phyloP scores from a whole-genome alignment of 1,140 invertebrate species.

The Monomorium pharaonis region DNA sequence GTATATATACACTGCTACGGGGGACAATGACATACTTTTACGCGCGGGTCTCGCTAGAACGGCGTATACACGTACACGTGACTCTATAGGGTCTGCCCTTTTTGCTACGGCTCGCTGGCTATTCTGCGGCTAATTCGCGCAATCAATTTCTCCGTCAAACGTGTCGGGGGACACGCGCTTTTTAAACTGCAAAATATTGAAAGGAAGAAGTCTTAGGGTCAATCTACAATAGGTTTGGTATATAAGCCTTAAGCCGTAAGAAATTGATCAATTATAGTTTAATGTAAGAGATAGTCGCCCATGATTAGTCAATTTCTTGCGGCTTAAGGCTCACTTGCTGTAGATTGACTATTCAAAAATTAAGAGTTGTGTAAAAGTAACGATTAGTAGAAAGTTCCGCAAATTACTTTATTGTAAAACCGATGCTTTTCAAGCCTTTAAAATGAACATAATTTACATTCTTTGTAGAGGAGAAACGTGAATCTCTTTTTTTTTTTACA shows the following conservation, averaged over 20 bases:
- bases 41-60: slow-evolving; percentile 26
- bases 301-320: too few species aligned
- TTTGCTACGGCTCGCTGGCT: background rate
- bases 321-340: too few species aligned
- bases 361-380: too few species aligned
- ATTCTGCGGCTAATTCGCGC: background rate
- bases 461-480: background rate
- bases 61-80: background rate
- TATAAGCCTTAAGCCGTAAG: too few species aligned
- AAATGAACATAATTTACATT: background rate
- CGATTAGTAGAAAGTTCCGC: background rate
- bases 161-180: background rate
- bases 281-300: too few species aligned
- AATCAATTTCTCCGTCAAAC: background rate
- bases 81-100: background rate
- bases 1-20: slow-evolving; percentile 33
- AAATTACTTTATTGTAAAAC: background rate
- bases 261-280: too few species aligned
- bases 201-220: background rate
- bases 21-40: slow-evolving; percentile 63
- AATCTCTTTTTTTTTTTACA: too few species aligned
- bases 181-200: background rate
- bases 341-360: too few species aligned
- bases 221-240: too few species aligned
- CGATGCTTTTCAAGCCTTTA: background rate